phyloP scores from a whole-genome alignment of 2,113 vertebrate species.

The Plotosus lineatus region DNA sequence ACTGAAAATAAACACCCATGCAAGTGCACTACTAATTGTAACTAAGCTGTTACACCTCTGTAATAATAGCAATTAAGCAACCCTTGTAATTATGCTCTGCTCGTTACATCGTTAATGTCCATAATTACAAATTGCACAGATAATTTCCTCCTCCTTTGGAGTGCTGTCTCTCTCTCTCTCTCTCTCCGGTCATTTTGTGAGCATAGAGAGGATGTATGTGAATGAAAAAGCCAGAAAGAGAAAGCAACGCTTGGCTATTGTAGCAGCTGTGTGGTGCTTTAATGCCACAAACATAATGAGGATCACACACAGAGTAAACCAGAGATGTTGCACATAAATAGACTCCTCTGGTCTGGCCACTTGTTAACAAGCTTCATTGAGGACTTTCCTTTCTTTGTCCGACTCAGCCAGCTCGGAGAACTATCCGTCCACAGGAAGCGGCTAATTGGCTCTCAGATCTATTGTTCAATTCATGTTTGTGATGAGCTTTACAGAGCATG shows the following conservation, averaged over 20 bases:
- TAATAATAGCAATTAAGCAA: constrained; percentile 88
- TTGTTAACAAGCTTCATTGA: constrained; percentile 49
- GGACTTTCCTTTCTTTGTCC: constrained; percentile 39
- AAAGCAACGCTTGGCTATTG: constrained; percentile 39
- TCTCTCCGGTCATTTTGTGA: constrained; percentile 35
- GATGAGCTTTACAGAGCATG: constrained; percentile 46
- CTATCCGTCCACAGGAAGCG: constrained; percentile 20
- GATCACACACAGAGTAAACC: constrained; percentile 33
- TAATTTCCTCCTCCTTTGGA: constrained; percentile 69
- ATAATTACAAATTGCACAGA: constrained; percentile 84
- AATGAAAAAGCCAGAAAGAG: neutral
- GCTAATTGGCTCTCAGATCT: constrained; percentile 52
- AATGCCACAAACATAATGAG: constrained; percentile 51
- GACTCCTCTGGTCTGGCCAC: constrained; percentile 38
- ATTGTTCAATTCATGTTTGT: constrained; percentile 51
- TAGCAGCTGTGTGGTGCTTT: constrained; percentile 39
- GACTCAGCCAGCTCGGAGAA: constrained; percentile 9
- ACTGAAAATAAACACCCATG: constrained; percentile 25
- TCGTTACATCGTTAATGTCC: constrained; percentile 83
- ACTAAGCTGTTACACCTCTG: constrained; percentile 72
- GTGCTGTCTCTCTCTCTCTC: constrained; percentile 53
- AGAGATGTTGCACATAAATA: constrained; percentile 39
- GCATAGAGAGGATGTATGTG: constrained; percentile 1
- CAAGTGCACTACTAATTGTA: constrained; percentile 63
- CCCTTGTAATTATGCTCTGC: constrained; percentile 82